A percentile compares a stretch with the other conserved stretches of the same genome.
Evolutionary conservation across 2,797 vertebrate species (phyloP).

Genomic region (Hephaestus fuliginosus): DNA sequence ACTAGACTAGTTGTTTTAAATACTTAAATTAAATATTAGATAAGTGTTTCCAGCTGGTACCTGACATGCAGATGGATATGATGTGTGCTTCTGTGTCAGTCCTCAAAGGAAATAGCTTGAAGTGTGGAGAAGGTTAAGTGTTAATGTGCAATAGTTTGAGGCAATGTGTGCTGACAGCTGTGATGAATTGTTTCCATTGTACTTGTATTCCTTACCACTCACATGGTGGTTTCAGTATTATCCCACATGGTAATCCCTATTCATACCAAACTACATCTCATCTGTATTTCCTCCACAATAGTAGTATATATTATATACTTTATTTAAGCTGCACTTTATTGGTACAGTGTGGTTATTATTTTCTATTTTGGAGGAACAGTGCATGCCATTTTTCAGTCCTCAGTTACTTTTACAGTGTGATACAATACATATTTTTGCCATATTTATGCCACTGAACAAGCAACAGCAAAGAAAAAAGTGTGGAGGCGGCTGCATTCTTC

Average conservation of each 20-base stretch:
- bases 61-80: constrained; percentile 47
- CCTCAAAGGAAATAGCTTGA: constrained; percentile 62
- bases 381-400: constrained; percentile 16
- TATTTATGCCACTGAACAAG: constrained; percentile 34
- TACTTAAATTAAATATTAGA: constrained; percentile 15
- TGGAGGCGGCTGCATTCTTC: constrained; percentile 31
- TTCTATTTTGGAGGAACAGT: constrained; percentile 27
- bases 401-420: constrained; percentile 38
- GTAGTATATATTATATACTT: constrained; percentile 25
- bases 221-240: constrained; percentile 28
- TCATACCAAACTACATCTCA: constrained; percentile 9
- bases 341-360: constrained; percentile 29
- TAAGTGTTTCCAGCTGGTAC: constrained; percentile 32
- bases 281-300: constrained; percentile 21
- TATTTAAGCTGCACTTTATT: constrained; percentile 53
- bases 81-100: constrained; percentile 32
- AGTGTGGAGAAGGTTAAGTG: constrained; percentile 66
- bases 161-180: constrained; percentile 62
- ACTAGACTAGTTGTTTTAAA: not conserved
- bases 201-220: constrained; percentile 37
- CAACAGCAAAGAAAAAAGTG: constrained; percentile 25
- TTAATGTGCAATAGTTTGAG: constrained; percentile 69
- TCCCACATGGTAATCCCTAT: constrained; percentile 46
- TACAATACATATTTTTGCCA: constrained; percentile 36
- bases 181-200: constrained; percentile 69